Evolutionary conservation across 2,888 invertebrate genomes (phyloP), one percentile per base, ranked within the genome.

Genomic region (Heteromyza rotundicornis): DNA sequence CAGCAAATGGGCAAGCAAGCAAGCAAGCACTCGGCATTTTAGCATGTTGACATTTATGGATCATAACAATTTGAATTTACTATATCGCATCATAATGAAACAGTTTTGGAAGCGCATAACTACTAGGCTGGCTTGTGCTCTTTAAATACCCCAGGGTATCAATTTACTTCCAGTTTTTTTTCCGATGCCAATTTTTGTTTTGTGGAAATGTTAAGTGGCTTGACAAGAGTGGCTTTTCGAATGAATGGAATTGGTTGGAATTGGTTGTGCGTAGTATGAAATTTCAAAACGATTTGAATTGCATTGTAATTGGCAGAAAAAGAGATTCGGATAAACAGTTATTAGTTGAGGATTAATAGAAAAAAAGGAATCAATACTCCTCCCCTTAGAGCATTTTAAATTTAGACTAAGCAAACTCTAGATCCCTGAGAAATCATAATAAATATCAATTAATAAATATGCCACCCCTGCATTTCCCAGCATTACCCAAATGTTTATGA

Each of bases 1-100:
- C 44, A 49, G 27, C 62, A 56, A 50, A 62, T 57, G 60, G 64
- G 59, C 57, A 59, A 59, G 49, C n/a, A n/a, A n/a, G n/a, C n/a
- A n/a, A n/a, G n/a, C n/a, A n/a, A n/a, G n/a, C n/a, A n/a, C n/a
- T n/a, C 40, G 60, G 63, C 63, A 62, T 63, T 64, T 63, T 68
- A 67, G 66, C 70, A 69, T 76, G 74, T 72, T 79, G 80, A 81
- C 81, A 81, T 81, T 82, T 81, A 80, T 81, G 81, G 80, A 81
- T 82, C 80, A 82, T 81, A 81, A 80, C 77, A 78, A 78, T 79
- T 75, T 76, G 68, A 77, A 78, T 79, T 76, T 73, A 72, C 65
- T 65, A 67, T 69, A 53, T 67, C 66, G 74, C 69, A 74, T 16
- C 14, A 52, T 52, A 74, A 74, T 74, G 74, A 71, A 73, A 76